Evolutionary conservation across 1,140 invertebrate genomes (phyloP), one percentile per base, ranked within the genome.

Genomic region (Elysia chlorotica): DNA sequence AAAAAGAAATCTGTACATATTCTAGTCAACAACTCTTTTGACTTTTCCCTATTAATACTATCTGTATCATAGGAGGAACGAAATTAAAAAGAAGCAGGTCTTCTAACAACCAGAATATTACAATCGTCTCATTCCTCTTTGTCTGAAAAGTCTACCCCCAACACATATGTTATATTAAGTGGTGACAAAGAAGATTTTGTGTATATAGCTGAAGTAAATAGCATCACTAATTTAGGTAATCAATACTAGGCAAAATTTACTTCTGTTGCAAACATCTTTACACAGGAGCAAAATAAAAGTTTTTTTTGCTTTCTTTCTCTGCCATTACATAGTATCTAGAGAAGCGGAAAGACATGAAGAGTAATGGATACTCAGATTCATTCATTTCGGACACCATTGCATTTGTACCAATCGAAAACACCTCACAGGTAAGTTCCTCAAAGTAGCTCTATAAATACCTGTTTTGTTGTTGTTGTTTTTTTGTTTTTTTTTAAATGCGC

Each of bases 341-440:
- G 2, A 71, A n/a, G n/a, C 2, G 59, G 36, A 41, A 36, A 62
- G 69, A 71, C 14, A 38, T 62, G 69, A 71, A 71, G 53, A 25
- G 35, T n/a, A 31, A 21, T 71, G 69, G 69, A 21, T 71, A 71
- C 31, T 25, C 69, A 1, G 69, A 71, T 63, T n/a, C 69, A 19
- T 30, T 71, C 2, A 3, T 71, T 19, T 56, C 59, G 33, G 69
- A 71, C 23, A 71, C 25, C 3, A 41, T 35, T 63, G 69, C 69
- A 2, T 71, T 71, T 71, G 23, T 71, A 23, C 38, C 69, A 41
- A 37, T 71, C 2, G 69, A 71, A 25, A 71, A 36, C 30, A 28
- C 57, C 0, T 38, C 57, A 17, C 2, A n/a, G 21, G 69, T 71
- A 28, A 59, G 67, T 69, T 37, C 10, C 5, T 5, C 14, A n/a